Base-by-base conservation (phyloP, 2,113 vertebrate species). In the Cyprinodon variegatus region DNA sequence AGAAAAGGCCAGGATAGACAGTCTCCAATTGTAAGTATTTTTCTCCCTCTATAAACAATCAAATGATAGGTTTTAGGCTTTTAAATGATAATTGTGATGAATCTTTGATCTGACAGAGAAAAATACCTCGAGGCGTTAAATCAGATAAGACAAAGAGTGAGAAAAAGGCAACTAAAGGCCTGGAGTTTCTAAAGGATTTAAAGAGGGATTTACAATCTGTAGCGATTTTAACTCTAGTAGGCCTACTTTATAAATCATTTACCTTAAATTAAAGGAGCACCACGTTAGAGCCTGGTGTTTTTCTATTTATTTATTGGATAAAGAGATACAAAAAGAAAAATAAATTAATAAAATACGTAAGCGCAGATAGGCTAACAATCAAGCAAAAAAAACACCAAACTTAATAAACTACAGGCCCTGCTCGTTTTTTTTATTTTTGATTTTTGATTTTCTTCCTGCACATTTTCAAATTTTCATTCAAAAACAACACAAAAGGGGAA, bases 91-190 rank as follows among this genome's bases (percentile, higher is more conserved):
- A 78, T 70, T 68, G 64, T 76, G 81, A 81, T 20, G 63, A 75
- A 79, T 88, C 62, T 89, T 74, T 89, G 84, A 88, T 88, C 61
- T 83, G 77, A 87, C 65, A 76, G 66, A 72, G 64, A 43, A 68
- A 77, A 68, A 50, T 38, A 77, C 79, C 85, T 76, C 61, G 53
- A 79, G 83, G 82, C 83, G n/a, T 50, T 78, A 29, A 63, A 48
- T 70, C 70, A 14, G 59, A 62, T 73, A 81, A 83, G 63, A 82
- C 6, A 60, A 66, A 46, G 61, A 74, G 17, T 53, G 38, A 61
- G 37, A 46, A 71, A 76, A 76, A 62, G 20, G 74, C 36, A 72
- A 13, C 45, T n/a, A 60, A 64, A 81, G 73, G 78, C 67, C 76
- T 65, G 29, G 40, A 74, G 77, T 80, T 86, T 76, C 43, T 53